Base-by-base conservation (phyloP, 2,797 vertebrate genomes). In the Alauda arvensis region DNA sequence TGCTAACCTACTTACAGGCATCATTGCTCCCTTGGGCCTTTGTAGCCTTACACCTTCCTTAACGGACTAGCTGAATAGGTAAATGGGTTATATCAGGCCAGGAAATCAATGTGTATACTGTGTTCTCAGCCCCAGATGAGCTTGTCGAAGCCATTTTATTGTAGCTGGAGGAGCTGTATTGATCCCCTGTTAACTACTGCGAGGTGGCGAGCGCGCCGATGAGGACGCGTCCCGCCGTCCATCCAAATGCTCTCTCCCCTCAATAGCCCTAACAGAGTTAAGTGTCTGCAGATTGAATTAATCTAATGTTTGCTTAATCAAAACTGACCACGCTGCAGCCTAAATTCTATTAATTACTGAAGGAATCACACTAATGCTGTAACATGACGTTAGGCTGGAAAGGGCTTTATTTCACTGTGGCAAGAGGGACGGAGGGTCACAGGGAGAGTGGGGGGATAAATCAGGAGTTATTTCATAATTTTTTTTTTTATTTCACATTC, bases 91-190 rank as follows among this genome's bases (percentile, higher is more conserved):
- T 93, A 97, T 97, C 96, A 97, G 97, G 95, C 97, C 95, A 95
- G 97, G 97, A 97, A 98, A 98, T 98, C 97, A 97, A 98, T 98
- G 97, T 95, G 96, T 96, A 96, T 96, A 94, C 95, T 96, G 96
- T 97, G 96, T 96, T 96, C 96, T 93, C 97, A 96, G 96, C 96
- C 96, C 96, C 95, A 96, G 96, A 97, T 96, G 95, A 97, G 96
- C 96, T 95, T 97, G 97, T 97, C 97, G 97, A 97, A 98, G 97
- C 95, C 94, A 94, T 97, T 97, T 97, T 97, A 97, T 97, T 97
- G 96, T 95, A 96, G 97, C 97, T 97, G 96, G 92, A 97, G 97
- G 97, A 97, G 96, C 89, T 57, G 94, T 97, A 98, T 98, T 97
- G 98, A 98, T 97, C 97, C 90, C 66, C 93, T 83, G 96, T 95